Evolutionary conservation across 2,797 vertebrate species (phyloP).

Genomic region (Acropternis orthonyx): DNA sequence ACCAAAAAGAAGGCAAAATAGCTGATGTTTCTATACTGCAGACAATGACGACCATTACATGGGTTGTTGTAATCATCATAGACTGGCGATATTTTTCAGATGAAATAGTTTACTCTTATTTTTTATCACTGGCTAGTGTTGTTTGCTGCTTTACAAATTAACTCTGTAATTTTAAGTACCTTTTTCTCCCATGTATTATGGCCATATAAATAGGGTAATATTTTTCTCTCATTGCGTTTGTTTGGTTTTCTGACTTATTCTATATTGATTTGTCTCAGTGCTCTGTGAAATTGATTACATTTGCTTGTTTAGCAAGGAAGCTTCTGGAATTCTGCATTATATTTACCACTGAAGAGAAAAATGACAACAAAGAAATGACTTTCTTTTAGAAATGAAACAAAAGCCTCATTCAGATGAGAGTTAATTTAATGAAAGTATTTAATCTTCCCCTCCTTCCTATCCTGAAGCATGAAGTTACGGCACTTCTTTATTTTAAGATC

Average conservation of each 20-base stretch:
- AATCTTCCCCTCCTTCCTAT: conserved; percentile 41
- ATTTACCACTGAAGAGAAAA: conserved; percentile 26
- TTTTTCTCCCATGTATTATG: not conserved
- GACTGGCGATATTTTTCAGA: not conserved
- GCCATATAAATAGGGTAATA: not conserved
- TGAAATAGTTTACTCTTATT: conserved; percentile 16
- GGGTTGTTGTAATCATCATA: not conserved
- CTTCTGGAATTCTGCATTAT: conserved; percentile 40
- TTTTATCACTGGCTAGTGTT: conserved; percentile 25
- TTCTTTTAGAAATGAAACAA: conserved; percentile 48
- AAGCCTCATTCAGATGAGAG: conserved; percentile 17
- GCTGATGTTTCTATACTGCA: not conserved
- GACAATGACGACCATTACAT: not conserved
- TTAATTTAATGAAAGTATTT: conserved; percentile 67
- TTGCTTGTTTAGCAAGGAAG: conserved; percentile 33
- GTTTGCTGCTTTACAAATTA: conserved; percentile 21
- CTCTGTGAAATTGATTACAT: conserved; percentile 40
- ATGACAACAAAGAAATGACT: not conserved
- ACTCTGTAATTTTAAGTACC: conserved; percentile 41
- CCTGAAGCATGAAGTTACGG: conserved; percentile 3
- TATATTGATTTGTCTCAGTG: conserved; percentile 56
- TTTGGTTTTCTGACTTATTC: conserved; percentile 43
- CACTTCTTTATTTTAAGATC: conserved; percentile 43
- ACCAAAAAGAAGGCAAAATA: not conserved
- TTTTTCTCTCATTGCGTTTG: conserved; percentile 30